Evolutionary conservation across 2,888 invertebrate species (phyloP).

Genomic region (Megastigmus dorsalis): DNA sequence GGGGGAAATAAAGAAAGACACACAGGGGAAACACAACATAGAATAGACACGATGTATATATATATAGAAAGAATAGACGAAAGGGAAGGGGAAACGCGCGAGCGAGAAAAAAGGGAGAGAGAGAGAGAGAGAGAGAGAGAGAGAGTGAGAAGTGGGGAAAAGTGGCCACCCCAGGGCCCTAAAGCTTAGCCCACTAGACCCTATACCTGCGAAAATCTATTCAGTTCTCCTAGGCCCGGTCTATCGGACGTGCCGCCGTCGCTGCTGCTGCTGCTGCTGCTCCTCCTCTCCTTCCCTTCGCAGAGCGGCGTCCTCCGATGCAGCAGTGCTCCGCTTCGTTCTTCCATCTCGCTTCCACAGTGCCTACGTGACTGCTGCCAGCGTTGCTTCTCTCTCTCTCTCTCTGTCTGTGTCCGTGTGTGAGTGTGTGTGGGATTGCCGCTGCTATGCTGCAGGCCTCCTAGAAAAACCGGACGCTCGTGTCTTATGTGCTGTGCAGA

Average conservation of each 20-base stretch:
- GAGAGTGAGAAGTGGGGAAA: not conserved
- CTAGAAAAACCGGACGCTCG: too few species aligned
- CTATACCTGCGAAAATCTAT: conserved; percentile 71
- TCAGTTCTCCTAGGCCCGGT: conserved; percentile 57
- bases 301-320: not conserved
- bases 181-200: conserved; percentile 66
- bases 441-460: not conserved
- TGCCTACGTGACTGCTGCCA: conserved; percentile 33
- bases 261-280: not conserved
- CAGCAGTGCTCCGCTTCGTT: not conserved
- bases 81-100: not conserved
- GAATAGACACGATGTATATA: too few species aligned
- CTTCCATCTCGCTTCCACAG: conserved; percentile 13
- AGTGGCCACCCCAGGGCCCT: conserved; percentile 43
- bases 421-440: not conserved
- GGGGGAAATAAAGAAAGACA: not conserved
- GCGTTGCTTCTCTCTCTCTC: not conserved
- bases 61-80: too few species aligned
- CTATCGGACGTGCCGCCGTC: conserved; percentile 28
- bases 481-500: too few species aligned
- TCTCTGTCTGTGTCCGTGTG: not conserved
- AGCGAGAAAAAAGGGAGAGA: not conserved
- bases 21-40: not conserved
- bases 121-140: not conserved
- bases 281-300: not conserved